Evolutionary conservation across 2,113 vertebrate genomes (phyloP).

Genomic region (Prinia subflava): DNA sequence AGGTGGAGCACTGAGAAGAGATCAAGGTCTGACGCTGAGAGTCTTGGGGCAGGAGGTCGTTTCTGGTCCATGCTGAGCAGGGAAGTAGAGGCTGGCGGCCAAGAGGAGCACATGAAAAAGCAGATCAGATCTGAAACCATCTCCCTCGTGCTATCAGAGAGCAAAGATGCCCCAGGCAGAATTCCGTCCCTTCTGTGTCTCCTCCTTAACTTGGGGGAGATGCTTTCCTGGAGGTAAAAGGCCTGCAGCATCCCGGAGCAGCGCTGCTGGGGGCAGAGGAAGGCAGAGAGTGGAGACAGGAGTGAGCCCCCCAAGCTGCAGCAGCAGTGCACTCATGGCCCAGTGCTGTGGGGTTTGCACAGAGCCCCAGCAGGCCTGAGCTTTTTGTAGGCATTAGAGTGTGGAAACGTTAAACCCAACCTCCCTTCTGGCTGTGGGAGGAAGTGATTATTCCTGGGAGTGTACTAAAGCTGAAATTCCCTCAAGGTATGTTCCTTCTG

Average conservation of each 20-base stretch:
- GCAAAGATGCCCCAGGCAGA: background rate
- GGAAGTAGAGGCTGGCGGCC: background rate
- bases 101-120: background rate
- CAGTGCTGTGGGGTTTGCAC: background rate
- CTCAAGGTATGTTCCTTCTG: background rate
- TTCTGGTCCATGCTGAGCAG: background rate
- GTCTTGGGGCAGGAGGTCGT: background rate
- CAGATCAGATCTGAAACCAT: background rate
- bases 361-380: background rate
- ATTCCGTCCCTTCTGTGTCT: background rate
- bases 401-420: background rate
- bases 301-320: background rate
- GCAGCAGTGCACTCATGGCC: fast-evolving
- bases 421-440: background rate
- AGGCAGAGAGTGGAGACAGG: background rate
- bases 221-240: background rate
- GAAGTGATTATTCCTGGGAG: background rate
- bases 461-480: background rate
- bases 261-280: background rate
- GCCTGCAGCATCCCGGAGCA: background rate
- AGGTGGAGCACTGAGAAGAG: background rate
- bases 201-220: background rate
- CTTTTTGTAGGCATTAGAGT: background rate
- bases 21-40: background rate
- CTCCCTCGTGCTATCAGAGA: background rate